A percentile compares a stretch with the other conserved stretches of the same genome.
Conservation (phyloP, 23 tunicate genomes). For the Trididemnum miniatum region DNA sequence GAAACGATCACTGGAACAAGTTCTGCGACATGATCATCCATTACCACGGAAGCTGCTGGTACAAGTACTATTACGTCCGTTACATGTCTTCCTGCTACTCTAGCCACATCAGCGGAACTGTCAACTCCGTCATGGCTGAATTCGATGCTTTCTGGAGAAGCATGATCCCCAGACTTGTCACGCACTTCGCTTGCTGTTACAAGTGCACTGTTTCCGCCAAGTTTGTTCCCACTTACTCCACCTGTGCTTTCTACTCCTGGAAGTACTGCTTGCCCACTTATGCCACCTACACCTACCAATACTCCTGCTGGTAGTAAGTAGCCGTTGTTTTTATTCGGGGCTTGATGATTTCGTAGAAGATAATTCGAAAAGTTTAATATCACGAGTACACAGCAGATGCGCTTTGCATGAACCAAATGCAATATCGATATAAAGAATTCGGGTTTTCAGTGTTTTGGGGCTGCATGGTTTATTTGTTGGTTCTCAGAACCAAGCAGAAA, state of each 20-base stretch:
- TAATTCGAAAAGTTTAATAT: no score
- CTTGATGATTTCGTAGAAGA: no score
- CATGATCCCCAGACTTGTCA: conserved; percentile 33
- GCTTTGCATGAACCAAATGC: no score
- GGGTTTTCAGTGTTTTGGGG: no score
- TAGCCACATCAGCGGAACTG: neutral
- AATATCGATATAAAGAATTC: no score
- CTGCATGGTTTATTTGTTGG: no score
- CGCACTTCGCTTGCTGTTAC: conserved; percentile 44
- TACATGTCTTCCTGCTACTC: conserved; percentile 30
- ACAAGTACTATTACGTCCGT: neutral
- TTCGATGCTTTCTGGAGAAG: conserved; percentile 42
- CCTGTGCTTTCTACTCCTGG: conserved; percentile 39
- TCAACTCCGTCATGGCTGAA: conserved; percentile 11
- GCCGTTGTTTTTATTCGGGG: neutral
- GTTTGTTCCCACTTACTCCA: conserved; percentile 26
- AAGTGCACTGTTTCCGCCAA: conserved; percentile 21
- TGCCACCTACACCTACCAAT: conserved; percentile 31
- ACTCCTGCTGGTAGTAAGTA: conserved; percentile 40
- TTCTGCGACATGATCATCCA: conserved; percentile 32
- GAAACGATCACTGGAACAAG: conserved; percentile 26
- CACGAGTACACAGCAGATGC: no score
- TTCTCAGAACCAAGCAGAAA: no score
- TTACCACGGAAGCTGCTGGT: conserved; percentile 38
- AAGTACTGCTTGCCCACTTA: conserved; percentile 9